Conservation (phyloP, 2,797 vertebrate species). For the Alca torda region DNA sequence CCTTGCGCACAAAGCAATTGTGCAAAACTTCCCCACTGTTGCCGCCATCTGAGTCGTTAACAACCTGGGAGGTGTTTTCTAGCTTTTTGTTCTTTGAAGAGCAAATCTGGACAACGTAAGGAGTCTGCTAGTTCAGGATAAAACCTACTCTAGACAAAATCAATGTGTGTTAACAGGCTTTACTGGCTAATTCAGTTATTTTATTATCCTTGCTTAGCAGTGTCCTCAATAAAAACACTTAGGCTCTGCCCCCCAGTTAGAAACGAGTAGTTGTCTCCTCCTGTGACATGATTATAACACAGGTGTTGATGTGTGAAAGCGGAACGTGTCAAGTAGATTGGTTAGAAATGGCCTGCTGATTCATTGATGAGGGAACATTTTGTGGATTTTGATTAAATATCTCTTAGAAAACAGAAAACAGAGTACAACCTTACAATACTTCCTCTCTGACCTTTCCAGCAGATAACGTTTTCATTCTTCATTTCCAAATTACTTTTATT, state of each 20-base stretch:
- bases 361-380: background rate
- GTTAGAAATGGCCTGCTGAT: background rate
- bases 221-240: background rate
- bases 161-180: background rate
- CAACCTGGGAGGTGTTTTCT: background rate
- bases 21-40: background rate
- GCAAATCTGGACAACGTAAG: background rate
- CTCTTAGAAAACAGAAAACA: background rate
- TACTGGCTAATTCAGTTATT: background rate
- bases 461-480: slow-evolving; percentile 32
- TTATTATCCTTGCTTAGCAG: background rate
- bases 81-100: background rate
- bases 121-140: background rate
- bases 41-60: background rate
- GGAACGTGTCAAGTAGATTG: background rate
- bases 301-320: background rate
- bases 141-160: background rate
- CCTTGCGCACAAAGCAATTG: background rate
- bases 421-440: background rate
- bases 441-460: slow-evolving; percentile 43
- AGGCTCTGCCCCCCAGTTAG: background rate
- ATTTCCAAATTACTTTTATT: slow-evolving; percentile 27
- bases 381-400: slow-evolving; percentile 18
- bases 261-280: background rate
- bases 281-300: background rate